Conservation (phyloP, 2,797 vertebrate genomes). For the Amazona finschi region DNA sequence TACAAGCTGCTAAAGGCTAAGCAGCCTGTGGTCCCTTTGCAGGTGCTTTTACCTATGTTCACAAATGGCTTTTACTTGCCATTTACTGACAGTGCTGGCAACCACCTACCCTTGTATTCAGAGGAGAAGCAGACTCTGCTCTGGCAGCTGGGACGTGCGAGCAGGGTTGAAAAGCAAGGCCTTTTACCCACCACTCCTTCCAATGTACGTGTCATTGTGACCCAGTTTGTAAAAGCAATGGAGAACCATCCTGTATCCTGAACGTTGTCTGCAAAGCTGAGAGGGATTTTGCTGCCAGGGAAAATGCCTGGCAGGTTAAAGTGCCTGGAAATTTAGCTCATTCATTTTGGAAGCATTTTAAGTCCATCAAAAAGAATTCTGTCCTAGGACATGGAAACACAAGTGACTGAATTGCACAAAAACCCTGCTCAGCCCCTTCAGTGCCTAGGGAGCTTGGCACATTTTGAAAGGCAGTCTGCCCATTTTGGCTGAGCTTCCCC, state of each 20-base stretch:
- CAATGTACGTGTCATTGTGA: background rate
- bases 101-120: background rate
- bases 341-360: background rate
- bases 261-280: background rate
- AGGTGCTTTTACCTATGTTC: background rate
- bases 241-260: background rate
- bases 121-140: background rate
- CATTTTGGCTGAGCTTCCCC: background rate
- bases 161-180: background rate
- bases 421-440: background rate
- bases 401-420: background rate
- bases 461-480: background rate
- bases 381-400: background rate
- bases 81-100: background rate
- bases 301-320: background rate
- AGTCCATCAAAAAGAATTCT: background rate
- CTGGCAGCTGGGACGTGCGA: background rate
- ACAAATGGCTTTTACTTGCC: background rate
- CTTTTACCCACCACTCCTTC: background rate
- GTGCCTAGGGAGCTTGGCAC: background rate
- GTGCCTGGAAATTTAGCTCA: conserved; percentile 10
- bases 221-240: background rate
- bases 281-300: background rate
- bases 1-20: background rate
- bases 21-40: background rate